Percentiles rank a stretch among this genome's conserved stretches.
Conservation (phyloP, 1,140 invertebrate species). For the Rhizoglyphus robini region DNA sequence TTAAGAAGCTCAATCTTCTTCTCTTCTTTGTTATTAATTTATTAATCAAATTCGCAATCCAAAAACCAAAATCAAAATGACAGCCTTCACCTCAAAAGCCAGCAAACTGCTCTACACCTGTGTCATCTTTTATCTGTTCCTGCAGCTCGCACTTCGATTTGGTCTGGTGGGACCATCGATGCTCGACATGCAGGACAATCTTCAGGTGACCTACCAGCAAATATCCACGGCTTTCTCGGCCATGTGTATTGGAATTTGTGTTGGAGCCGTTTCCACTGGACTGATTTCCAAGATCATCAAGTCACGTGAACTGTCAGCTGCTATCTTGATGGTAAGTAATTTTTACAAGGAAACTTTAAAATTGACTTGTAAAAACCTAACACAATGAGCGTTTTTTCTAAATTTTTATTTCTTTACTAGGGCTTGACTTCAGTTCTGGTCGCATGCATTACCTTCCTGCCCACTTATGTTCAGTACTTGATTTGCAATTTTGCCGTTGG, state of each 20-base stretch:
- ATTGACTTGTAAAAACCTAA: neutral
- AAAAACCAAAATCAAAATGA: too few relatives aligned
- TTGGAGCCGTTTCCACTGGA: slow-evolving; percentile 2
- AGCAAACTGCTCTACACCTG: neutral
- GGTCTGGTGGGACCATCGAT: slow-evolving; percentile 18
- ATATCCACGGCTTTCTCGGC: slow-evolving; percentile 1
- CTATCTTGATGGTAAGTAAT: neutral
- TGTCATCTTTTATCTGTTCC: slow-evolving; percentile 8
- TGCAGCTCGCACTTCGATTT: slow-evolving; percentile 1
- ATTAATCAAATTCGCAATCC: too few relatives aligned
- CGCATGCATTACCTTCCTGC: neutral
- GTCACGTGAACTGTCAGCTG: neutral
- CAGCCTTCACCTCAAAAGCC: too few relatives aligned
- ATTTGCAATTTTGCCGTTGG: neutral
- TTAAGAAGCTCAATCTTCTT: too few relatives aligned
- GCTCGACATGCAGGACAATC: neutral
- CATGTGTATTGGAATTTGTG: neutral
- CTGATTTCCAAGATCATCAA: neutral
- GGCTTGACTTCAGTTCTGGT: neutral
- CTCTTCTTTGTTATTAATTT: too few relatives aligned
- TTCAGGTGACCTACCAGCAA: neutral
- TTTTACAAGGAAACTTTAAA: neutral
- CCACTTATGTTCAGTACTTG: slow-evolving; percentile 1
- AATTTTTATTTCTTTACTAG: neutral
- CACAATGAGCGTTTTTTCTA: neutral